Evolutionary conservation across 2,113 vertebrate genomes (phyloP).

Genomic region (Cichladusa arquata): DNA sequence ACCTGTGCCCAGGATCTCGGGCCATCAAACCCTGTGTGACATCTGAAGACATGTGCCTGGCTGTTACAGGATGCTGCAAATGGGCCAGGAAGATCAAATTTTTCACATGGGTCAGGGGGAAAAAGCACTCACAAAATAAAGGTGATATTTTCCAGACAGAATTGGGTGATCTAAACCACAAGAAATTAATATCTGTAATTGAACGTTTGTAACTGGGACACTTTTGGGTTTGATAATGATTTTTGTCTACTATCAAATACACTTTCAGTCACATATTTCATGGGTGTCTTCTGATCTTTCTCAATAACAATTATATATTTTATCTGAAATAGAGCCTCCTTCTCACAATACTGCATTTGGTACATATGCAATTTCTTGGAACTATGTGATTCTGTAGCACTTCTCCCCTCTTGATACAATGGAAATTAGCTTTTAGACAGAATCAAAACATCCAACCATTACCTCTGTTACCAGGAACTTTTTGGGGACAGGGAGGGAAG

Average conservation of each 20-base stretch:
- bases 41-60: accelerated
- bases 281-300: background rate
- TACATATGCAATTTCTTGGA: background rate
- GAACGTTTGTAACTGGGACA: background rate
- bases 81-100: background rate
- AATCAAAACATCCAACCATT: background rate
- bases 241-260: background rate
- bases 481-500: background rate
- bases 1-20: background rate
- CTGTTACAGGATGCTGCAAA: background rate
- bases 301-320: background rate
- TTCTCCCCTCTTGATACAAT: background rate
- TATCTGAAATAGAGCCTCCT: background rate
- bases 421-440: background rate
- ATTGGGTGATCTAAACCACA: background rate
- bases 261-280: background rate
- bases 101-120: background rate
- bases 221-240: background rate
- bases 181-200: background rate
- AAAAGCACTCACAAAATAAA: background rate
- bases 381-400: background rate
- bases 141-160: background rate
- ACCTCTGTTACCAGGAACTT: background rate
- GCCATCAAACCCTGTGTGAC: background rate
- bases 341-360: background rate